Evolutionary conservation across 2,797 vertebrate species (phyloP).

Genomic region (Nannoperca australis): DNA sequence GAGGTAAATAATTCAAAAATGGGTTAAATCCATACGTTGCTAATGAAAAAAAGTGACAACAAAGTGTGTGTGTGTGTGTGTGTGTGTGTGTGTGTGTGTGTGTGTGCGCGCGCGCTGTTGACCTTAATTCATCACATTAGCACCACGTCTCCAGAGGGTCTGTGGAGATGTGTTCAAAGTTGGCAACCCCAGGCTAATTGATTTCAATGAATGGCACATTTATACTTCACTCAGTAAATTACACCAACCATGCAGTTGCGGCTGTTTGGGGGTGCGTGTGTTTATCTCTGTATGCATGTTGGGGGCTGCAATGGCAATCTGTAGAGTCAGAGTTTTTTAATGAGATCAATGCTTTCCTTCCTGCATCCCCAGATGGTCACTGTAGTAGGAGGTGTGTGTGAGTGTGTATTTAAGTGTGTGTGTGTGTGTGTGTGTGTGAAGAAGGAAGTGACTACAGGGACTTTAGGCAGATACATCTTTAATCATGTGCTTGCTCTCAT

Average conservation of each 20-base stretch:
- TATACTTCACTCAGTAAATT: conserved; percentile 80
- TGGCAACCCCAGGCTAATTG: conserved; percentile 71
- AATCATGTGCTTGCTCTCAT: conserved; percentile 77
- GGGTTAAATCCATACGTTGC: conserved; percentile 24
- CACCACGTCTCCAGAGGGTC: conserved; percentile 52
- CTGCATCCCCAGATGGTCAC: conserved; percentile 71
- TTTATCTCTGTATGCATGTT: background rate
- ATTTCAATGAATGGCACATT: conserved; percentile 77
- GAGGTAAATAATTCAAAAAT: conserved; percentile 25
- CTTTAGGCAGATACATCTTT: conserved; percentile 75
- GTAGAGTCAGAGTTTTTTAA: conserved; percentile 67
- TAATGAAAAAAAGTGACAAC: conserved; percentile 32
- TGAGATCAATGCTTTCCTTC: conserved; percentile 73
- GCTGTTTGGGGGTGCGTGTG: conserved; percentile 14
- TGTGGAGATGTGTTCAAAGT: conserved; percentile 65
- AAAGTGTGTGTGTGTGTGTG: conserved; percentile 14
- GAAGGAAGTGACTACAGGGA: conserved; percentile 46
- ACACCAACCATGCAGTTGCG: conserved; percentile 47
- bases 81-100: conserved; percentile 2
- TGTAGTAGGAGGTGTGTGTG: conserved; percentile 42
- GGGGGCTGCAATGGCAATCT: conserved; percentile 37
- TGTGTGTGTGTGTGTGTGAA: conserved; percentile 15
- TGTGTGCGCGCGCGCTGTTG: conserved; percentile 30
- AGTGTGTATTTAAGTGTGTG: conserved; percentile 15
- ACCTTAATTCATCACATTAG: conserved; percentile 71